phyloP scores from a whole-genome alignment of 2,113 vertebrate species.

The Carassius carassius region DNA sequence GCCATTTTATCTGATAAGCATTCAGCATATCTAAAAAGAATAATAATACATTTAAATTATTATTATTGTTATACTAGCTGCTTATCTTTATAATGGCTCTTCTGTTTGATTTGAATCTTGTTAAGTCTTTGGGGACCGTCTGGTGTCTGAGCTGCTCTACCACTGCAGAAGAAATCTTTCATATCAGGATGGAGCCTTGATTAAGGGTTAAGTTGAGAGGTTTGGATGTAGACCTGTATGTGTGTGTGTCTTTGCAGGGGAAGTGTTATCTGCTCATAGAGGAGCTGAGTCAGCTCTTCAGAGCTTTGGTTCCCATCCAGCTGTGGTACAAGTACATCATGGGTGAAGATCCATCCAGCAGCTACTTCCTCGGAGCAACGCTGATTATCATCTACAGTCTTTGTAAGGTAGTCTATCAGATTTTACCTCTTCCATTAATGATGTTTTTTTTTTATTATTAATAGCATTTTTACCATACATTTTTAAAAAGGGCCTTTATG shows the following conservation, averaged over 20 bases:
- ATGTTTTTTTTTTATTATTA: not conserved
- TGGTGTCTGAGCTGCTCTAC: not conserved
- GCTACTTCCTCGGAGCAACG: conserved; percentile 90
- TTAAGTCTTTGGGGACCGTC: not conserved
- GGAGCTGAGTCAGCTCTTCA: conserved; percentile 96
- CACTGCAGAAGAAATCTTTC: not conserved
- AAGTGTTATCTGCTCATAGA: conserved; percentile 96
- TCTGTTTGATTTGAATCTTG: not conserved
- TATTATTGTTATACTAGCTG: too few relatives aligned
- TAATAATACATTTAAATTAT: too few relatives aligned
- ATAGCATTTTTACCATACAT: not conserved
- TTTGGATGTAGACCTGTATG: not conserved
- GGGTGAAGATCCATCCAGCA: conserved; percentile 90
- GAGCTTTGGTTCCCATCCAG: conserved; percentile 94
- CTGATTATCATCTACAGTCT: conserved; percentile 95
- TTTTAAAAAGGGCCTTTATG: not conserved
- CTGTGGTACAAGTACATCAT: conserved; percentile 99
- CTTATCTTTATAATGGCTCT: not conserved
- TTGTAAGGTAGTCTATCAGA: conserved; percentile 82
- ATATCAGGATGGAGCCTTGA: not conserved
- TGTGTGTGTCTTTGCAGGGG: conserved; percentile 72
- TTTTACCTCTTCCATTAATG: not conserved
- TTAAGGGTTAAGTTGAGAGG: not conserved
- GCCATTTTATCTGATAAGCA: too few relatives aligned
- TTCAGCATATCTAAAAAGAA: too few relatives aligned